phyloP scores from a whole-genome alignment of 1,140 invertebrate species.

The Meloidogyne floridensis region DNA sequence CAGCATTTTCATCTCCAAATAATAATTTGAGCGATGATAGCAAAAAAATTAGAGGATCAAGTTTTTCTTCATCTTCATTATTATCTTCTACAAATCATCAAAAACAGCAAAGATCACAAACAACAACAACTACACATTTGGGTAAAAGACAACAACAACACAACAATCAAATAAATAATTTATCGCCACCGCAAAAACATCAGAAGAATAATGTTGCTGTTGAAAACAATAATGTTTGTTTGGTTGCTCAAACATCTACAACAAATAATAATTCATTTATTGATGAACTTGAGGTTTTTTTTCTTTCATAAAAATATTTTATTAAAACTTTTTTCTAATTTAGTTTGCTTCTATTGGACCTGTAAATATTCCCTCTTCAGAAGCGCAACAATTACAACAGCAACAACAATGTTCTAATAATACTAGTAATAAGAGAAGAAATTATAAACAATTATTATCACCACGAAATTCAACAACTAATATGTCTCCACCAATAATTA shows the following conservation, averaged over 20 bases:
- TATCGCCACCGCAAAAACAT: neutral
- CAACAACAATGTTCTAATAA: too few species aligned
- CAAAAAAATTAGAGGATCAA: neutral
- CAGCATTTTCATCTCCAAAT: neutral
- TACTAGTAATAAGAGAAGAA: neutral
- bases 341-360: neutral
- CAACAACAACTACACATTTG: neutral
- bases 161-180: neutral
- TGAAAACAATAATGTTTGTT: neutral
- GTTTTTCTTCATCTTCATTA: neutral
- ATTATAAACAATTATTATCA: neutral
- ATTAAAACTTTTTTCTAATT: too few species aligned
- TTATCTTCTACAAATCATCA: neutral
- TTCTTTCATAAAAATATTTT: neutral
- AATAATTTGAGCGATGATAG: neutral
- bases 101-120: neutral
- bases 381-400: too few species aligned
- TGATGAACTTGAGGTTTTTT: neutral
- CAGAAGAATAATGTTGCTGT: neutral
- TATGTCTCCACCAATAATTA: slow-evolving; percentile 9
- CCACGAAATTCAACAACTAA: neutral
- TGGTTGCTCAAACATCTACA: too few species aligned
- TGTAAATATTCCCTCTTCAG: neutral
- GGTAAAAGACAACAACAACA: slow-evolving; percentile 6
- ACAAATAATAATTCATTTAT: neutral